Evolutionary conservation across 2,888 invertebrate genomes (phyloP).

Genomic region (Amaurobius ferox): DNA sequence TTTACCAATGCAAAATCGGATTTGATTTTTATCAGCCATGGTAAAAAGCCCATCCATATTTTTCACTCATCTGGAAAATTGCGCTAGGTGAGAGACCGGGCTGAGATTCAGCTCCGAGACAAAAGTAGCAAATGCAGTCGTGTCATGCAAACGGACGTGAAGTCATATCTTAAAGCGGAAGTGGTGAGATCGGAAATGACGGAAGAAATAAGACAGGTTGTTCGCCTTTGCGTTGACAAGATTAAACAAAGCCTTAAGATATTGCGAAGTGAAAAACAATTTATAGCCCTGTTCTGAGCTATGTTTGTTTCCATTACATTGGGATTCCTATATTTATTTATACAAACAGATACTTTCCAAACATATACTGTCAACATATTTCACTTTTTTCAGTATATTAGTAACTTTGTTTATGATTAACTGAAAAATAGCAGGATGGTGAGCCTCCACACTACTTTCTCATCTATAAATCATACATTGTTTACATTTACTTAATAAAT

Average conservation of each 20-base stretch:
- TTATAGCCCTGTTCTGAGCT: neutral
- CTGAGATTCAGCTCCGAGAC: neutral
- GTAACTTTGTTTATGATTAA: too few relatives aligned
- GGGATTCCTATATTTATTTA: too few relatives aligned
- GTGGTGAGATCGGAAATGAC: neutral
- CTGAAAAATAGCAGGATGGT: too few relatives aligned
- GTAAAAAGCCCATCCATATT: neutral
- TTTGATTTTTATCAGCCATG: neutral
- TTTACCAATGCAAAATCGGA: neutral
- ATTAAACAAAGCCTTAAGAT: constrained; percentile 14
- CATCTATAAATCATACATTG: too few relatives aligned
- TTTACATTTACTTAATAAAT: too few relatives aligned
- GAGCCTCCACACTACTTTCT: too few relatives aligned
- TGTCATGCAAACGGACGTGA: constrained; percentile 6
- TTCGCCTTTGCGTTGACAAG: neutral
- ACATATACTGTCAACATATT: too few relatives aligned
- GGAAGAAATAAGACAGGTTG: constrained; percentile 5
- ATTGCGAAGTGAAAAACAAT: neutral
- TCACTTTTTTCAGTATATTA: too few relatives aligned
- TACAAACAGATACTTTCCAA: too few relatives aligned
- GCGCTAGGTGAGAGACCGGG: constrained; percentile 22
- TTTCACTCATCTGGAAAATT: constrained; percentile 26
- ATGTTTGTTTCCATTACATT: too few relatives aligned
- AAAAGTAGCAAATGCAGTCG: neutral
- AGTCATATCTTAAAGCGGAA: constrained; percentile 13